Conservation (phyloP, 2,113 vertebrate species). For the Microcebus jonahi region DNA sequence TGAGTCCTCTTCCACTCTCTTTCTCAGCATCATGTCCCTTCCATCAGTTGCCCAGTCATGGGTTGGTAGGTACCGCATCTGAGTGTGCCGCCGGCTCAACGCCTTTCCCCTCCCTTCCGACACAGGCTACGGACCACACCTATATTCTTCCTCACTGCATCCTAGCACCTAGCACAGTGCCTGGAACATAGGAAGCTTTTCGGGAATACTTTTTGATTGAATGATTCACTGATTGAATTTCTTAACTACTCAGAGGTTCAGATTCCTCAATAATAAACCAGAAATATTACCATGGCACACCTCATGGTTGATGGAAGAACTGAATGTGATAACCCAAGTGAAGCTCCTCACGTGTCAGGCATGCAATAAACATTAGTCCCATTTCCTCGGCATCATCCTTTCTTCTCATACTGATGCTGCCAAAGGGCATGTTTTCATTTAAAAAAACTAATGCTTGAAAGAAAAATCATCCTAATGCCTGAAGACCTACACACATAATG, state of each 20-base stretch:
- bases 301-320: background rate
- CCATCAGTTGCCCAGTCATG: background rate
- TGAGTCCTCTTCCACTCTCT: background rate
- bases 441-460: conserved; percentile 38
- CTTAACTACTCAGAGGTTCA: background rate
- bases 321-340: too few species aligned
- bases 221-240: background rate
- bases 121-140: background rate
- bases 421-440: conserved; percentile 23
- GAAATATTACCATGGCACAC: background rate
- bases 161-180: background rate
- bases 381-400: background rate
- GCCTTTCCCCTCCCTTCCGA: background rate
- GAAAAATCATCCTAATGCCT: conserved; percentile 10
- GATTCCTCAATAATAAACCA: background rate
- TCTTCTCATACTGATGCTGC: background rate
- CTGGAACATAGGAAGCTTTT: background rate
- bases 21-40: background rate
- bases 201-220: background rate
- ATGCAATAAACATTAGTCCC: background rate
- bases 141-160: background rate
- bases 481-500: conserved; percentile 19
- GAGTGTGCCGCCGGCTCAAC: background rate
- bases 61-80: too few species aligned
- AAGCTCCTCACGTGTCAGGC: background rate